Conservation (phyloP, 1,140 invertebrate species). For the Cheumatopsyche charites region DNA sequence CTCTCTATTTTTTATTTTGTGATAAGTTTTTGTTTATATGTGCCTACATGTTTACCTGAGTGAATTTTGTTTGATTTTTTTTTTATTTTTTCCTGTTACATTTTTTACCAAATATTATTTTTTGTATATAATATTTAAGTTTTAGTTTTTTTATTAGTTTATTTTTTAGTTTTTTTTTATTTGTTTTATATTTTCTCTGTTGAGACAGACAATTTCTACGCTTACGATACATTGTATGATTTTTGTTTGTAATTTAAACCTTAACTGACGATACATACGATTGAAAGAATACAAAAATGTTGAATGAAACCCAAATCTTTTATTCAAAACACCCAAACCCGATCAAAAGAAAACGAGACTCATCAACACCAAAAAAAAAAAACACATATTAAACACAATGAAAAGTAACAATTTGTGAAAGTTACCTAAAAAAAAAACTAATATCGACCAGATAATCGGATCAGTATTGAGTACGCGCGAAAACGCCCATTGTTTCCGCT, state of each 20-base stretch:
- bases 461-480: no score
- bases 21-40: conserved; percentile 43
- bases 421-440: no score
- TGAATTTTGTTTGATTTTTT: conserved; percentile 34
- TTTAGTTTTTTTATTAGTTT: conserved; percentile 45
- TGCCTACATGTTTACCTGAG: conserved; percentile 48
- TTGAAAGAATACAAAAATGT: conserved; percentile 46
- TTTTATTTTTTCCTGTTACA: conserved; percentile 38
- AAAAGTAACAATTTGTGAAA: neutral
- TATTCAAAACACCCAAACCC: neutral
- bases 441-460: no score
- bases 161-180: conserved; percentile 41
- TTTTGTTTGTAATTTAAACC: conserved; percentile 40
- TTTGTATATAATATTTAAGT: conserved; percentile 47
- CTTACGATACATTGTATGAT: conserved; percentile 36
- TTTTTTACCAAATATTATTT: conserved; percentile 42
- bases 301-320: conserved; percentile 2
- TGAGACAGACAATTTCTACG: conserved; percentile 40
- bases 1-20: conserved; percentile 38
- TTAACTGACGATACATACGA: conserved; percentile 44
- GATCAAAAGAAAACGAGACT: neutral
- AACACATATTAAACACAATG: neutral
- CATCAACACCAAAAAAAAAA: neutral
- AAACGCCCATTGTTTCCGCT: neutral
- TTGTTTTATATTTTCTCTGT: conserved; percentile 39